Percentiles rank a stretch among this genome's conserved stretches.
Evolutionary conservation across 2,797 vertebrate genomes (phyloP).

Genomic region (Crossoptilon crossoptilon): DNA sequence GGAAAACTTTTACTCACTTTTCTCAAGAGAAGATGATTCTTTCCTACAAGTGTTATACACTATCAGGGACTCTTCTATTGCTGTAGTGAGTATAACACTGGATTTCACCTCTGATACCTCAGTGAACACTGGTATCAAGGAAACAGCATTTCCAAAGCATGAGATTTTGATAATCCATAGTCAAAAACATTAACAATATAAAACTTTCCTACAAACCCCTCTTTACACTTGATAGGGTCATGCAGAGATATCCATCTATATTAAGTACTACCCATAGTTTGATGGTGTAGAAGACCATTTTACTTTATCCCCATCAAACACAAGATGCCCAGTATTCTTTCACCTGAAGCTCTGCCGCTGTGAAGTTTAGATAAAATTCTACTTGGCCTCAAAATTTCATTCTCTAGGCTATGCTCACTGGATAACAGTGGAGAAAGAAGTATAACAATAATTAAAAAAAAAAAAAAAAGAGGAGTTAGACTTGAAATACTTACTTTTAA

Average conservation of each 20-base stretch:
- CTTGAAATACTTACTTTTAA: conserved; percentile 81
- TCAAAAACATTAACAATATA: not conserved
- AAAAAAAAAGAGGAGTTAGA: not conserved
- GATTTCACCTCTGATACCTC: not conserved
- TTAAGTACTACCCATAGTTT: fast-evolving
- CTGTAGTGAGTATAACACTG: too few relatives aligned
- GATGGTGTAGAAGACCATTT: not conserved
- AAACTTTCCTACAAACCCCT: not conserved
- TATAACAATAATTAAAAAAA: too few relatives aligned
- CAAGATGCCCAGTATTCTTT: not conserved
- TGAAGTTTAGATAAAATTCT: not conserved
- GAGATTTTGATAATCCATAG: not conserved
- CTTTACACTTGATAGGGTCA: not conserved
- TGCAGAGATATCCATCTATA: fast-evolving
- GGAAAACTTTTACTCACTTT: not conserved
- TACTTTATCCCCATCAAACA: not conserved
- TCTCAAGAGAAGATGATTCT: not conserved
- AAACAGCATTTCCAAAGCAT: not conserved
- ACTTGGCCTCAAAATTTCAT: not conserved
- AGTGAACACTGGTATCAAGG: not conserved
- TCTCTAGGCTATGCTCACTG: not conserved
- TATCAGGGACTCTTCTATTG: not conserved
- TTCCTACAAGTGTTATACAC: not conserved
- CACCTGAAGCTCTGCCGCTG: not conserved
- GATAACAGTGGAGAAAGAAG: not conserved